Evolutionary conservation across 2,888 invertebrate species (phyloP).

Genomic region (Mythimna loreyi): DNA sequence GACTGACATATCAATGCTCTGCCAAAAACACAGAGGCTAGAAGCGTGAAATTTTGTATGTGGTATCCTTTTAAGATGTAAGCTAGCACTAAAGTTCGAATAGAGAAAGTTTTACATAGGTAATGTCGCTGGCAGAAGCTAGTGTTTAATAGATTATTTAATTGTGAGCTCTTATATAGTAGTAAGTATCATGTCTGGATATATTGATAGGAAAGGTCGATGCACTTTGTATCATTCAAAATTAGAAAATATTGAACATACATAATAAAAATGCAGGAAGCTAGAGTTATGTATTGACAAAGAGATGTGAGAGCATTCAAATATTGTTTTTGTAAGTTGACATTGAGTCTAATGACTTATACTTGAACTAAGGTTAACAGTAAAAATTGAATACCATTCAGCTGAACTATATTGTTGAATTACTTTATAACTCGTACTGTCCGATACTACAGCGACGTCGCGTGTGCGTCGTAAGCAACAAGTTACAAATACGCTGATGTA

Average conservation of each 20-base stretch:
- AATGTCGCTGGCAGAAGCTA: too few species aligned
- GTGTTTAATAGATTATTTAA: not conserved
- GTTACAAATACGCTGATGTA: constrained; percentile 48
- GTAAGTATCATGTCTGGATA: not conserved
- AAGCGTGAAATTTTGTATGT: too few species aligned
- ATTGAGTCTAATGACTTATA: constrained; percentile 29
- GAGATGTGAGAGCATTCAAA: not conserved
- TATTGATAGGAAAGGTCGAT: constrained; percentile 18
- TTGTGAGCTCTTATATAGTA: not conserved
- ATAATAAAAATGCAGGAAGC: constrained; percentile 5
- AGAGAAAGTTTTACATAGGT: too few species aligned
- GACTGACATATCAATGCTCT: too few species aligned
- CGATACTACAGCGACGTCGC: constrained; percentile 21
- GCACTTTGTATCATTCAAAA: constrained; percentile 7
- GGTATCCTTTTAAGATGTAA: too few species aligned
- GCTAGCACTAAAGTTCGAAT: too few species aligned
- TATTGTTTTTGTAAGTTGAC: constrained; percentile 26
- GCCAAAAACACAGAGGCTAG: too few species aligned
- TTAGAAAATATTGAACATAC: not conserved
- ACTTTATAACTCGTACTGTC: constrained; percentile 10
- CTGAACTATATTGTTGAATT: not conserved
- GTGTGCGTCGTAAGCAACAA: constrained; percentile 50
- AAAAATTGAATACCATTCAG: not conserved
- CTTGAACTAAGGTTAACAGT: constrained; percentile 35
- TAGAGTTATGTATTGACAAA: not conserved